These are phyloP conservation scores for Drosophila jambulina DNA, from an alignment of 1,140 invertebrate species.

Conservation along the genomic window DNA sequence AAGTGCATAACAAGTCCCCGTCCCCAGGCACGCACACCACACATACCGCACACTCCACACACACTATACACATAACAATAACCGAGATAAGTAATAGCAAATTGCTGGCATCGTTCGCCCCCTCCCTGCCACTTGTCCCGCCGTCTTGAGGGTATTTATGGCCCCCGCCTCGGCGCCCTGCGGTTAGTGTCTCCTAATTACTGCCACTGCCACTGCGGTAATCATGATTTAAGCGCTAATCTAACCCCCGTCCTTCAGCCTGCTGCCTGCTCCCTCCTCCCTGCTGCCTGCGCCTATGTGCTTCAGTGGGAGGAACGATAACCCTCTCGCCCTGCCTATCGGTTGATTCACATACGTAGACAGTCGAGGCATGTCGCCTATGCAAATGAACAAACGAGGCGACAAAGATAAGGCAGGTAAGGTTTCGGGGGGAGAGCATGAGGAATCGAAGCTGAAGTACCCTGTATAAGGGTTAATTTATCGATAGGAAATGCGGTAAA, in stretches of 20 bases:
- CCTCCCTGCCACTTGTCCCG: constrained; percentile 33
- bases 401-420: constrained; percentile 10
- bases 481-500: neutral
- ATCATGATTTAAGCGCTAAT: constrained; percentile 78
- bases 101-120: constrained; percentile 63
- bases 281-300: neutral
- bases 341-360: neutral
- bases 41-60: constrained; percentile 18
- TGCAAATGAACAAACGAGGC: constrained; percentile 22
- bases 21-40: constrained; percentile 4
- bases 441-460: neutral
- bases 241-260: constrained; percentile 21
- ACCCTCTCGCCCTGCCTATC: constrained; percentile 3
- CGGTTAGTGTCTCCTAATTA: constrained; percentile 66
- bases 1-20: constrained; percentile 61
- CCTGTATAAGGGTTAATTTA: neutral
- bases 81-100: constrained; percentile 75
- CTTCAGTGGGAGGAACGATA: neutral
- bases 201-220: constrained; percentile 61
- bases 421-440: neutral
- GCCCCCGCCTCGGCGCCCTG: constrained; percentile 8
- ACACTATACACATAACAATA: constrained; percentile 57
- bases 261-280: neutral
- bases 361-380: constrained; percentile 1
- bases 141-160: constrained; percentile 64